A percentile compares a stretch with the other conserved stretches of the same genome.
Evolutionary conservation across 2,797 vertebrate genomes (phyloP).

Genomic region (Mormyrus proboscirostris): DNA sequence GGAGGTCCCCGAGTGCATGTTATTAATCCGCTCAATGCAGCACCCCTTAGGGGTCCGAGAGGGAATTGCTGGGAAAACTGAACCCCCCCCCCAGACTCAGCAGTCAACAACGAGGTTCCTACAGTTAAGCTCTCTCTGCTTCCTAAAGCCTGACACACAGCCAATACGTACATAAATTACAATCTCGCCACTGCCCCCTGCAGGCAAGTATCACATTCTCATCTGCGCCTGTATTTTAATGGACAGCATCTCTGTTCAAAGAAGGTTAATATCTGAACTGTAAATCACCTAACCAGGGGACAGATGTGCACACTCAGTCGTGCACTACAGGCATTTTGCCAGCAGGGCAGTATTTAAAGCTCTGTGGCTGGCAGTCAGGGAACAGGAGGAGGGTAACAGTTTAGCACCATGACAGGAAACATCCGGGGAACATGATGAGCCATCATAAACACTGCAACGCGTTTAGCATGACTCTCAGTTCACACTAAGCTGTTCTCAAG

Average conservation of each 20-base stretch:
- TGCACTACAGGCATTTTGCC: not conserved
- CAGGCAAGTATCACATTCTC: not conserved
- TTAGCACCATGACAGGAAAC: not conserved
- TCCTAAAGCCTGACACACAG: not conserved
- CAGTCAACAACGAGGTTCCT: not conserved
- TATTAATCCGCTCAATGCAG: slow-evolving; percentile 38
- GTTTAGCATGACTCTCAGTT: not conserved
- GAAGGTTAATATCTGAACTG: not conserved
- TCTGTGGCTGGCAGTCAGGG: not conserved
- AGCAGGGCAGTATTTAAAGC: not conserved
- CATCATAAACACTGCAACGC: not conserved
- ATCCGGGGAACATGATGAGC: not conserved
- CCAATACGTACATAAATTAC: not conserved
- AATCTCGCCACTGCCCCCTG: not conserved
- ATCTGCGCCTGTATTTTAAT: not conserved
- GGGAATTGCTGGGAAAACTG: not conserved
- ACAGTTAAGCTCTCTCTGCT: not conserved
- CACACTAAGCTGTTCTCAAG: not conserved
- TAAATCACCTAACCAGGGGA: not conserved
- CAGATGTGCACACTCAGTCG: not conserved
- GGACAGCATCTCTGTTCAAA: not conserved
- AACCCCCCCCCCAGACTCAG: not conserved
- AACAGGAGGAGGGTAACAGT: not conserved
- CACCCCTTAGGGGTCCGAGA: slow-evolving; percentile 21
- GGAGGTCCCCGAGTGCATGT: slow-evolving; percentile 21